Percentiles rank a stretch among this genome's conserved stretches.
Evolutionary conservation across 2,888 invertebrate species (phyloP).

Genomic region (Stictocephala bisonia): DNA sequence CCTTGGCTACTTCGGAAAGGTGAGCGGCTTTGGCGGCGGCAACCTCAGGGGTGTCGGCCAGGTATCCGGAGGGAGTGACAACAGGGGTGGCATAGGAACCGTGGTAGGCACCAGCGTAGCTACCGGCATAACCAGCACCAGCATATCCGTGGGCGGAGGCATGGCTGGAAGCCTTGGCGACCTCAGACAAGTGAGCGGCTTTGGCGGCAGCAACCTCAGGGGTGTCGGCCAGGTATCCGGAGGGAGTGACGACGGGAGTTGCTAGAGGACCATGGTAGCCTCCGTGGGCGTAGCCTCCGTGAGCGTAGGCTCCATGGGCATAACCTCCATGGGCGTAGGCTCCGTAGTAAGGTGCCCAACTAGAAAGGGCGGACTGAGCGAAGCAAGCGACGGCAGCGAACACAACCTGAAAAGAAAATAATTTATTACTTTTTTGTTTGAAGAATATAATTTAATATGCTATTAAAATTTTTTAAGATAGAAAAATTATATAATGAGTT

Average conservation of each 20-base stretch:
- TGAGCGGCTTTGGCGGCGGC: no score
- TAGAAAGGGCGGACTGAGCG: slow-evolving; percentile 3
- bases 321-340: slow-evolving; percentile 43
- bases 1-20: no score
- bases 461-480: no score
- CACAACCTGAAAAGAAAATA: slow-evolving; percentile 26
- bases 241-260: slow-evolving; percentile 41
- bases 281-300: slow-evolving; percentile 39
- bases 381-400: slow-evolving; percentile 34
- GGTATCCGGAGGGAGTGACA: no score
- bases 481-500: no score
- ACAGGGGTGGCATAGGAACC: no score
- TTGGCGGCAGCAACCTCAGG: slow-evolving; percentile 63
- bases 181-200: slow-evolving; percentile 64
- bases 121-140: slow-evolving; percentile 27
- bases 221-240: slow-evolving; percentile 55
- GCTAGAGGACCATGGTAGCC: slow-evolving; percentile 50
- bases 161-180: slow-evolving; percentile 55
- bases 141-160: slow-evolving; percentile 26
- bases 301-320: slow-evolving; percentile 34
- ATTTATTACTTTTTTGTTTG: no score
- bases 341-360: slow-evolving; percentile 19
- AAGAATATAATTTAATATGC: no score
- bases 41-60: no score
- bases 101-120: no score